Conservation (phyloP, 2,113 vertebrate genomes). For the Alexandromys fortis region DNA sequence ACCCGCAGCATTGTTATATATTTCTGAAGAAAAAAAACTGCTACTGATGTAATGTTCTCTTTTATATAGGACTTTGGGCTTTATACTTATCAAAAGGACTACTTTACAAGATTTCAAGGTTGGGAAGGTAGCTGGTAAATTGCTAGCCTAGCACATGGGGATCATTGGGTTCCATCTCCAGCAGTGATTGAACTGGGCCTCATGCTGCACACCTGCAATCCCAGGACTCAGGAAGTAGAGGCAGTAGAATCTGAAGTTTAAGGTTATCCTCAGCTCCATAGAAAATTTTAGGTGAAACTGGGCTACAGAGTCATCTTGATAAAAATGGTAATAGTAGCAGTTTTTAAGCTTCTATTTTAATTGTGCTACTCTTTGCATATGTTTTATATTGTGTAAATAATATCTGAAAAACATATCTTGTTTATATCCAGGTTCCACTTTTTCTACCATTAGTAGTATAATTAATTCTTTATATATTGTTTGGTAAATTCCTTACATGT, state of each 20-base stretch:
- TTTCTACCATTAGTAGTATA: not conserved
- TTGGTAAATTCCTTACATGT: not conserved
- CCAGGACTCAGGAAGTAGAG: not conserved
- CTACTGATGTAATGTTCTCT: not conserved
- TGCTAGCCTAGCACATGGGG: not conserved
- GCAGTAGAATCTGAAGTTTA: not conserved
- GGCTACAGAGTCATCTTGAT: not conserved
- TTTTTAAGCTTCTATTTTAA: not conserved
- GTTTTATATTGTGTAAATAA: not conserved
- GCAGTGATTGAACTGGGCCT: not conserved
- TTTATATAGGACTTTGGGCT: not conserved
- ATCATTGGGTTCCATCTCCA: not conserved
- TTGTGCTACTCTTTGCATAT: not conserved
- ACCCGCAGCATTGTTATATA: not conserved
- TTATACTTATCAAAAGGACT: not conserved
- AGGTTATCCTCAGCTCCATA: not conserved
- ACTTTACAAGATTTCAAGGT: not conserved
- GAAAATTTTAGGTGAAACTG: not conserved
- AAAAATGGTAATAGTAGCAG: not conserved
- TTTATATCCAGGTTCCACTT: constrained; percentile 18
- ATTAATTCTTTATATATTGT: not conserved
- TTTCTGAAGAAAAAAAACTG: not conserved
- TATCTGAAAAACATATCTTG: not conserved
- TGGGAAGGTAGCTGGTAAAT: not conserved
- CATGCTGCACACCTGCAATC: not conserved